Evolutionary conservation across 2,888 invertebrate species (phyloP).

Genomic region (Plebejus anna): DNA sequence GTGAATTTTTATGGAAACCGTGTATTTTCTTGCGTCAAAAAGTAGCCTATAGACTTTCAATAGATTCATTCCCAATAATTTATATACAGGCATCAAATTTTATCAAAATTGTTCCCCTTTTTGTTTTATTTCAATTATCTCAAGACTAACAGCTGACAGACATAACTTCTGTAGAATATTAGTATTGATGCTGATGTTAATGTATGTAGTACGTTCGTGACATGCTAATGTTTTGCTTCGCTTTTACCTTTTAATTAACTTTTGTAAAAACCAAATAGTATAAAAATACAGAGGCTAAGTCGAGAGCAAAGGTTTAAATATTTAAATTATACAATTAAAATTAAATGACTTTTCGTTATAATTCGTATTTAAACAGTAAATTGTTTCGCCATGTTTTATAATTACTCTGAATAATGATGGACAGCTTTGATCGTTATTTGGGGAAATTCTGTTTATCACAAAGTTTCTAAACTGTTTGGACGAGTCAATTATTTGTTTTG

Average conservation of each 20-base stretch:
- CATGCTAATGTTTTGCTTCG: neutral
- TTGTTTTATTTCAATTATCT: too few relatives aligned
- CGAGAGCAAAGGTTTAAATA: neutral
- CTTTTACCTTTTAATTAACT: neutral
- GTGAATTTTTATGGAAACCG: too few relatives aligned
- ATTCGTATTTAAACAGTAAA: slow-evolving; percentile 7
- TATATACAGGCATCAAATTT: too few relatives aligned
- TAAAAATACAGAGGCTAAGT: neutral
- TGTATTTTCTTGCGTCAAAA: too few relatives aligned
- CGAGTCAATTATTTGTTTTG: slow-evolving; percentile 21
- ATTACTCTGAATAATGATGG: slow-evolving; percentile 20
- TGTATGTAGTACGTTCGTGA: neutral
- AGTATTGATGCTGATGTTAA: neutral
- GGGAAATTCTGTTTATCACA: neutral
- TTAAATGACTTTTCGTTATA: slow-evolving; percentile 14
- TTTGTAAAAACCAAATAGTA: neutral
- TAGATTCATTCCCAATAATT: too few relatives aligned
- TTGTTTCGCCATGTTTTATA: slow-evolving; percentile 20
- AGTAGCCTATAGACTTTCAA: too few relatives aligned
- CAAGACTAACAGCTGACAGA: too few relatives aligned
- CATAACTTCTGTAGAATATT: too few relatives aligned
- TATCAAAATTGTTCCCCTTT: too few relatives aligned
- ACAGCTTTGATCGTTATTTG: slow-evolving; percentile 7
- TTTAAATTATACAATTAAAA: slow-evolving; percentile 2
- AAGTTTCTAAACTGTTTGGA: slow-evolving; percentile 13